Evolutionary conservation across 2,113 vertebrate genomes (phyloP).

Genomic region (Mohoua ochrocephala): DNA sequence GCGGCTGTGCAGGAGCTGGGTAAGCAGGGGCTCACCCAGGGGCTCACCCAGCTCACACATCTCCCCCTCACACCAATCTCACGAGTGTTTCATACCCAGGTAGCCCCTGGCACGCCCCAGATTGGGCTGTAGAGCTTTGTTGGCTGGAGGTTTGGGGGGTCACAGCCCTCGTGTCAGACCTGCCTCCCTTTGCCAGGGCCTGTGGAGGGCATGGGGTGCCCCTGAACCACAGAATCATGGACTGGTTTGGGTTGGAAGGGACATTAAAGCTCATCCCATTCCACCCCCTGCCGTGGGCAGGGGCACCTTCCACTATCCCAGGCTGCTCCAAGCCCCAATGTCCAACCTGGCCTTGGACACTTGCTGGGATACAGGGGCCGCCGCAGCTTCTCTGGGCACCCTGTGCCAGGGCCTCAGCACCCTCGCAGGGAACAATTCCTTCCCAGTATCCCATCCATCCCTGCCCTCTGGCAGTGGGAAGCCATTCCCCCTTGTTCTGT

Average conservation of each 20-base stretch:
- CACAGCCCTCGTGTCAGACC: too few relatives aligned
- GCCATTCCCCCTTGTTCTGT: not conserved
- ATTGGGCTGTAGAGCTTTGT: not conserved
- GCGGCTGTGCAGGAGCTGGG: conserved; percentile 72
- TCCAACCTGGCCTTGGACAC: not conserved
- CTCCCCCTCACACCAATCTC: not conserved
- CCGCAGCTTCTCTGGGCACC: not conserved
- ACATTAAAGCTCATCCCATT: not conserved
- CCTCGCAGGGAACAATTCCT: rapidly evolving
- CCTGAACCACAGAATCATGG: not conserved
- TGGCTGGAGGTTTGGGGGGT: too few relatives aligned
- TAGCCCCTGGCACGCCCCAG: not conserved
- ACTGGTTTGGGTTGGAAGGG: not conserved
- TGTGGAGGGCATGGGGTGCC: not conserved
- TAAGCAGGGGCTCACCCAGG: conserved; percentile 40
- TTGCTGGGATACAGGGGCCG: not conserved
- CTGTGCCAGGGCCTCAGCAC: not conserved
- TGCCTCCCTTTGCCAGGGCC: too few relatives aligned
- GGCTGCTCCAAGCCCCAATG: not conserved
- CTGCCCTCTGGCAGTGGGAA: not conserved
- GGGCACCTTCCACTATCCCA: rapidly evolving
- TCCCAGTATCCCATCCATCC: rapidly evolving
- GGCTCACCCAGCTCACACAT: not conserved
- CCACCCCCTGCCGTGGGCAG: not conserved
- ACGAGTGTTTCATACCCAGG: rapidly evolving